phyloP scores from a whole-genome alignment of 2,113 vertebrate genomes.

The Toxotes jaculatrix region DNA sequence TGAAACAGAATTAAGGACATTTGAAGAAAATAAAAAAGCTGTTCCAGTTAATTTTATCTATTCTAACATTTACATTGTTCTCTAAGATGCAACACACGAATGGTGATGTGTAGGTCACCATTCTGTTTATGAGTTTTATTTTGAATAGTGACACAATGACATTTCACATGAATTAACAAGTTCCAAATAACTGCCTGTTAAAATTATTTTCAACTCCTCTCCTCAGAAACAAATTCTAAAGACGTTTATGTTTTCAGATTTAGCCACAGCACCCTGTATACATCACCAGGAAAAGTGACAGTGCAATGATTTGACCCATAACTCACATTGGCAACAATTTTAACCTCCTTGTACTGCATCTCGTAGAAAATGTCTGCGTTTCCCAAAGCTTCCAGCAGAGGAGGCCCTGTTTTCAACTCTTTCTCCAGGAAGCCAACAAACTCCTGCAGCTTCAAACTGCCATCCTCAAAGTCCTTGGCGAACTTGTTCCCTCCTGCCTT shows the following conservation, averaged over 20 bases:
- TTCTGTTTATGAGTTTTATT: not conserved
- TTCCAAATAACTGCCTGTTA: not conserved
- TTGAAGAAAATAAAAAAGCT: not conserved
- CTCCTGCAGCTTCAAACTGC: constrained; percentile 94
- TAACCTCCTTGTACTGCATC: constrained; percentile 98
- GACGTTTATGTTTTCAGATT: not conserved
- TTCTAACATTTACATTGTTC: not conserved
- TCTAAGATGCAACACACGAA: not conserved
- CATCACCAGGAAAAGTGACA: not conserved
- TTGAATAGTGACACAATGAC: not conserved
- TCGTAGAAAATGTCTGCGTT: constrained; percentile 98
- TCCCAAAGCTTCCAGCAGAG: constrained; percentile 91
- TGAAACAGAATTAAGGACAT: constrained; percentile 52
- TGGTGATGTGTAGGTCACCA: not conserved
- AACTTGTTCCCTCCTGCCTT: constrained; percentile 98
- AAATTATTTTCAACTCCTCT: not conserved
- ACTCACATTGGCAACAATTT: constrained; percentile 98
- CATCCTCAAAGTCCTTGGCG: constrained; percentile 97
- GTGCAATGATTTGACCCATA: not conserved
- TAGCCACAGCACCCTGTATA: not conserved
- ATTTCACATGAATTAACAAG: not conserved
- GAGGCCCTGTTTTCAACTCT: constrained; percentile 90
- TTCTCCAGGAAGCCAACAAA: constrained; percentile 94
- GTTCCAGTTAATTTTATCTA: not conserved
- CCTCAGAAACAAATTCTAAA: not conserved